Conservation (phyloP, 2,888 invertebrate species). For the Anorthoa munda region DNA sequence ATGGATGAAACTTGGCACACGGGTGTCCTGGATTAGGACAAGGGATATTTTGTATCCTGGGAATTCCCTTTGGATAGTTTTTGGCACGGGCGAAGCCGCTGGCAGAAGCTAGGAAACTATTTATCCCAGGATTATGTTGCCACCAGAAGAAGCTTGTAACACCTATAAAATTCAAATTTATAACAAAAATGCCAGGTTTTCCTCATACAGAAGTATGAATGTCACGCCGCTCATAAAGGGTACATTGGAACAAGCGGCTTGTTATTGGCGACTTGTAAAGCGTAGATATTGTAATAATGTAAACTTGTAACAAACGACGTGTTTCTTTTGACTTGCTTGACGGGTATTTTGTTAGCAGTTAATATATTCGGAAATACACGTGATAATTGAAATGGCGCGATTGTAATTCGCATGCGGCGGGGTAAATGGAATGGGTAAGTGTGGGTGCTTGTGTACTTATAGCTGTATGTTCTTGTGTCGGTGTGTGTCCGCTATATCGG, state of each 20-base stretch:
- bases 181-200: not conserved
- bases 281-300: conserved; percentile 45
- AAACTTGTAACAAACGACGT: conserved; percentile 41
- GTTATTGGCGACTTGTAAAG: conserved; percentile 44
- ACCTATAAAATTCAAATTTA: not conserved
- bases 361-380: conserved; percentile 52
- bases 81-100: too few species aligned
- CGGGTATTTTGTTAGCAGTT: conserved; percentile 50
- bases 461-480: conserved; percentile 9
- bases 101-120: too few species aligned
- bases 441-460: conserved; percentile 30
- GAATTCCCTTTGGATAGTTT: too few species aligned
- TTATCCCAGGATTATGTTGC: too few species aligned
- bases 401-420: conserved; percentile 49
- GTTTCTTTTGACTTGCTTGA: conserved; percentile 52
- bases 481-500: conserved; percentile 52
- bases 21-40: too few species aligned
- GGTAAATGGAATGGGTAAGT: conserved; percentile 33
- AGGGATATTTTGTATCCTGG: too few species aligned
- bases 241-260: conserved; percentile 29
- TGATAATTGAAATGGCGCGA: conserved; percentile 62
- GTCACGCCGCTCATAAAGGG: conserved; percentile 5
- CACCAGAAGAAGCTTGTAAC: too few species aligned
- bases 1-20: too few species aligned
- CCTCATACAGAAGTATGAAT: conserved; percentile 5